Base-by-base conservation (phyloP, 2,888 invertebrate genomes). In the Cotesia congregata region DNA sequence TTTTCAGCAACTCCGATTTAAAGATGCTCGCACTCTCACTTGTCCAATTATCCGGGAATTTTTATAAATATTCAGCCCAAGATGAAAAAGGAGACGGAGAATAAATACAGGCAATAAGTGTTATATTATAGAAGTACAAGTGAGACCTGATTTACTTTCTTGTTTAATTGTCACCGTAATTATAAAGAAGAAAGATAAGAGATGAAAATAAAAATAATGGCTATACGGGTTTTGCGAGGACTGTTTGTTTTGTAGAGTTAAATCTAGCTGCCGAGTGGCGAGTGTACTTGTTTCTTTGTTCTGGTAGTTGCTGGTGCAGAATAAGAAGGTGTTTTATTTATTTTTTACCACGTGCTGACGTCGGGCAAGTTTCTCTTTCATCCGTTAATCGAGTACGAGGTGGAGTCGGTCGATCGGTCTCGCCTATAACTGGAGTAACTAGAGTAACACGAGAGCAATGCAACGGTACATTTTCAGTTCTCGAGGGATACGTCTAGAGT, bases 341-440 rank as follows among this genome's bases (percentile, higher is more conserved):
- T 74, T 77, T 77, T 77, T 81, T 80, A 69, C 71, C 77, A 78
- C 74, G 76, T 73, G 71, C 61, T 81, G 79, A 82, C 80, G 80
- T 84, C 79, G 78, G 81, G 82, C 81, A 83, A 84, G 86, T 88
- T 88, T 88, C 88, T 88, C 88, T 88, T 88, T 88, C 88, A 83
- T 86, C 83, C 20, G 77, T 65, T 61, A 61, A 74, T 74, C 70
- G 77, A 50, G 50, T 50, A 50, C 50, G 50, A 77, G 77, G 77
- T 77, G 77, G 77, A 77, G 77, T 67, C 72, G 74, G 68, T 67
- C 79, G 77, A 80, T 82, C 82, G 76, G 79, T 82, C 81, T 84
- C 83, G 83, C 82, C 85, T 85, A 50, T 50, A 87, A 88, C 88
- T 89, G 85, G 88, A 89, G 88, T 88, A 85, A 73, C 73, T 78